Evolutionary conservation across 2,113 vertebrate genomes (phyloP).

Genomic region (Cardinalis cardinalis): DNA sequence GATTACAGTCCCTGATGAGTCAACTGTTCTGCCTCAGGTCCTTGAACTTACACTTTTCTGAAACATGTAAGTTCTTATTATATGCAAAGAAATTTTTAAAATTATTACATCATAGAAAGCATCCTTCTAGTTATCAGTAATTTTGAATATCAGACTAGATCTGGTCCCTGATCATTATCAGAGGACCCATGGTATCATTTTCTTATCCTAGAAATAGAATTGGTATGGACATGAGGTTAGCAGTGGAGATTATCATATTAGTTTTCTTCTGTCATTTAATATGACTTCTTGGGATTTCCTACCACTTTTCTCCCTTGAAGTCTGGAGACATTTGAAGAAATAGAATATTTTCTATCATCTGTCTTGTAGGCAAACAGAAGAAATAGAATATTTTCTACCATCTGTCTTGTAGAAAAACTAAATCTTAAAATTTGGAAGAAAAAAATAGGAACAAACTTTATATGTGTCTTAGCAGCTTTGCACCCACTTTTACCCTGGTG

Average conservation of each 20-base stretch:
- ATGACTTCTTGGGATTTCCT: neutral
- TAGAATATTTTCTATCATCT: neutral
- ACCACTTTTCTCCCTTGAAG: neutral
- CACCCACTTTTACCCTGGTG: neutral
- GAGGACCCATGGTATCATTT: neutral
- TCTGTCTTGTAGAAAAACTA: neutral
- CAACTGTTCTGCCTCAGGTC: neutral
- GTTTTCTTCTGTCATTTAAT: neutral
- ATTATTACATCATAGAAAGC: neutral
- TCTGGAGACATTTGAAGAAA: neutral
- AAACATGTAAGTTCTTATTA: neutral
- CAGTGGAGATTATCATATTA: neutral
- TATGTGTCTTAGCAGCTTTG: neutral
- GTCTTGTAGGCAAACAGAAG: neutral
- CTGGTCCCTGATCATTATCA: neutral
- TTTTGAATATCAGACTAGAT: neutral
- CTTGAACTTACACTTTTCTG: neutral
- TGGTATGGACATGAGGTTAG: neutral
- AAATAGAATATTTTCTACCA: neutral
- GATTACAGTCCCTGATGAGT: neutral
- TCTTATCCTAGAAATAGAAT: neutral
- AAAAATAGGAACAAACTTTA: constrained; percentile 4
- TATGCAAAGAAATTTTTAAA: neutral
- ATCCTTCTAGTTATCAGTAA: neutral
- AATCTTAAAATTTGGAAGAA: neutral